A percentile compares a stretch with the other conserved stretches of the same genome.
phyloP scores from a whole-genome alignment of 2,888 invertebrate species.

The Emmelina monodactyla region DNA sequence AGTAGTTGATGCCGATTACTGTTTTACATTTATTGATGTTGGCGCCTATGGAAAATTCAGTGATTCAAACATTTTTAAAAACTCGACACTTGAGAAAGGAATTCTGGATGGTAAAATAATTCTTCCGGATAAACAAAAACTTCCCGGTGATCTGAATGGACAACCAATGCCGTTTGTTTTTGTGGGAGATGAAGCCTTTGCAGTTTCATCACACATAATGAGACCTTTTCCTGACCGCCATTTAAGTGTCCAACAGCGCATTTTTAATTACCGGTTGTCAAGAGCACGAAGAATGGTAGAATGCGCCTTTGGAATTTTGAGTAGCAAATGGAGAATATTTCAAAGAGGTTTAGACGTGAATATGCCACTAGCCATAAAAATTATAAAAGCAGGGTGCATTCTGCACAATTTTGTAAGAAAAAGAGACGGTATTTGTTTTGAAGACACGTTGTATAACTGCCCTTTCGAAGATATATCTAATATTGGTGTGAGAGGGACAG shows the following conservation, averaged over 20 bases:
- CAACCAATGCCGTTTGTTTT: constrained; percentile 8
- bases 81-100: constrained; percentile 4
- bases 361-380: constrained; percentile 2
- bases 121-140: constrained; percentile 5
- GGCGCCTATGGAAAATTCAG: constrained; percentile 8
- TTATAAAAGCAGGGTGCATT: constrained; percentile 7
- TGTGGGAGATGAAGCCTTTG: constrained; percentile 11
- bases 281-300: constrained; percentile 7
- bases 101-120: constrained; percentile 2
- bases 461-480: too few relatives aligned
- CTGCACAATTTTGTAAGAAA: constrained; percentile 9
- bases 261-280: constrained; percentile 11
- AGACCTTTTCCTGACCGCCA: constrained; percentile 6
- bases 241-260: constrained; percentile 6
- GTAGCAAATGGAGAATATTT: constrained; percentile 4
- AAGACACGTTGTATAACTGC: too few relatives aligned
- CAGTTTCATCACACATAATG: constrained; percentile 3
- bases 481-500: too few relatives aligned
- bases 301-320: constrained; percentile 7
- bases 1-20: constrained; percentile 9
- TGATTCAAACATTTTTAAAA: constrained; percentile 8
- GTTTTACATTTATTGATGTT: constrained; percentile 10
- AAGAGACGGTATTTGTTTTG: constrained; percentile 9
- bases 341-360: constrained; percentile 3
- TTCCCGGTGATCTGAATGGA: constrained; percentile 5